Conservation (phyloP, 2,797 vertebrate genomes). For the Echeneis naucrates region DNA sequence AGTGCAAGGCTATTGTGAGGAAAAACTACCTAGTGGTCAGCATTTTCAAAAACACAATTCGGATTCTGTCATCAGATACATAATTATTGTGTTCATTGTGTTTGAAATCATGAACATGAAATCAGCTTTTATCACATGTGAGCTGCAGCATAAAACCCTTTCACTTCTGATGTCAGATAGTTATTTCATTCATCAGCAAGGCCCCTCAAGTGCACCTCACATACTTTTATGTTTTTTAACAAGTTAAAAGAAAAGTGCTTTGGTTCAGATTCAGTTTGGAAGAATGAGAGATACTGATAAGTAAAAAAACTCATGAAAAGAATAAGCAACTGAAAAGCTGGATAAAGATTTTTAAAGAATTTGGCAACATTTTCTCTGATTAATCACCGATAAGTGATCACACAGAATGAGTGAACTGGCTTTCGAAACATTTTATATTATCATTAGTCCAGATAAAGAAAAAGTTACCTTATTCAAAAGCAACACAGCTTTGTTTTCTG, state of each 20-base stretch:
- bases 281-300: background rate
- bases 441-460: no score
- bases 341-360: background rate
- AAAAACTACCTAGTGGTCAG: background rate
- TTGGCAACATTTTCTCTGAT: background rate
- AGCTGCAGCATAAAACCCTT: background rate
- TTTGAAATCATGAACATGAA: slow-evolving; percentile 14
- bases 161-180: background rate
- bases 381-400: background rate
- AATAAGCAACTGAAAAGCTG: background rate
- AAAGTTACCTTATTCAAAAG: background rate
- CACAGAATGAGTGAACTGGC: background rate
- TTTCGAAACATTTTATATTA: background rate
- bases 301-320: background rate
- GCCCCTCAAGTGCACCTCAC: background rate
- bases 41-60: slow-evolving; percentile 18
- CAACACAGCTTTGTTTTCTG: background rate
- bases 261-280: background rate
- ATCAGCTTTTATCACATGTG: background rate
- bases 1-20: slow-evolving; percentile 1
- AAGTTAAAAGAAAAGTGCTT: no score
- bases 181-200: background rate
- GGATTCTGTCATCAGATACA: slow-evolving; percentile 11
- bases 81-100: background rate
- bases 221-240: background rate